These are phyloP conservation scores for Blastobasis lacticolella DNA, from an alignment of 2,888 invertebrate species.

Conservation along the genomic window DNA sequence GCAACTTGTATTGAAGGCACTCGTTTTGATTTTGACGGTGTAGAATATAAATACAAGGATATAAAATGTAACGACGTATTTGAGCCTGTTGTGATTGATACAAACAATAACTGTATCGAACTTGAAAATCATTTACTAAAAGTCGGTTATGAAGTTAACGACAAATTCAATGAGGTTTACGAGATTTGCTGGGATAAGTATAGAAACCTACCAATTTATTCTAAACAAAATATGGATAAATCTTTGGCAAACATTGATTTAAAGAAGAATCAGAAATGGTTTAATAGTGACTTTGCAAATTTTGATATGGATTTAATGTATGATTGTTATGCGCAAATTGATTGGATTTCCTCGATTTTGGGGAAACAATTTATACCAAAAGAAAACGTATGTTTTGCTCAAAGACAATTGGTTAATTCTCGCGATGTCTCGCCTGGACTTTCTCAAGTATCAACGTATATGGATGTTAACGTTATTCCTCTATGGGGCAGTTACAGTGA, in stretches of 20 bases:
- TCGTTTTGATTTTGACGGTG: slow-evolving; percentile 20
- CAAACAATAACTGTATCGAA: slow-evolving; percentile 18
- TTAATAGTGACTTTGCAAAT: slow-evolving; percentile 15
- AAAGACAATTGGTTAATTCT: slow-evolving; percentile 36
- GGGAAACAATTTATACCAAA: slow-evolving; percentile 15
- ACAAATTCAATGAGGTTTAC: slow-evolving; percentile 23
- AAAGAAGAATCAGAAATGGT: slow-evolving; percentile 18
- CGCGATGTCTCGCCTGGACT: slow-evolving; percentile 36
- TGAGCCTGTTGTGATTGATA: slow-evolving; percentile 15
- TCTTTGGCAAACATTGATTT: slow-evolving; percentile 16
- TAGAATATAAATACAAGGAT: slow-evolving; percentile 22
- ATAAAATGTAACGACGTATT: slow-evolving; percentile 29
- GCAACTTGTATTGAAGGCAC: slow-evolving; percentile 26
- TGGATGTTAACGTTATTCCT: slow-evolving; percentile 38
- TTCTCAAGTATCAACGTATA: slow-evolving; percentile 29
- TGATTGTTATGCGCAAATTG: slow-evolving; percentile 25
- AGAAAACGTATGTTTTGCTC: slow-evolving; percentile 35
- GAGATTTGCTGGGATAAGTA: slow-evolving; percentile 32
- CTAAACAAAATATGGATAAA: slow-evolving; percentile 20
- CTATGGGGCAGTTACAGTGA: slow-evolving; percentile 42
- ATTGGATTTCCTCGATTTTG: slow-evolving; percentile 16
- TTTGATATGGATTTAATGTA: slow-evolving; percentile 29
- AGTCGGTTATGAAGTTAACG: slow-evolving; percentile 23
- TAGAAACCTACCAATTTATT: slow-evolving; percentile 26
- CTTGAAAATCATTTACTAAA: slow-evolving; percentile 23